phyloP scores from a whole-genome alignment of 35 echinoderm and acorn worm species.

The Patiria miniata region DNA sequence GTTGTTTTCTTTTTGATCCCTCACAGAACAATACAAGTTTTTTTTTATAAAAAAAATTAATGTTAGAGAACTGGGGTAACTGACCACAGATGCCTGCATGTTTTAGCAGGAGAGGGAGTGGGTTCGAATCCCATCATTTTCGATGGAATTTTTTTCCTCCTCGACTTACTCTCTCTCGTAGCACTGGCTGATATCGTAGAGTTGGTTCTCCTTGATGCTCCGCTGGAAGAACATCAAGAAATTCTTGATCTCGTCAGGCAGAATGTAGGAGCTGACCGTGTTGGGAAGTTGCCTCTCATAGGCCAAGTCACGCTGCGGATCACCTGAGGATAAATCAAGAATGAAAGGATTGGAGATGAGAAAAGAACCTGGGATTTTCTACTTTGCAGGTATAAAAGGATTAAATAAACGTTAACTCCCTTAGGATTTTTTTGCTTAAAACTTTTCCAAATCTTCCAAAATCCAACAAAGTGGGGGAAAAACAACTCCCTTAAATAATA shows the following conservation, averaged over 20 bases:
- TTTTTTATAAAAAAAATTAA: no score
- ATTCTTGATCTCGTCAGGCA: slow-evolving; percentile 93
- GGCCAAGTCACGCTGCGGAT: slow-evolving; percentile 81
- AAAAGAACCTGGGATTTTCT: no score
- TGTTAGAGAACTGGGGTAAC: no score
- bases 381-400: background rate
- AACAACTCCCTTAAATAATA: background rate
- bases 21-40: no score
- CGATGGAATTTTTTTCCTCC: no score
- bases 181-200: slow-evolving; percentile 81
- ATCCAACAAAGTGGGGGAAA: background rate
- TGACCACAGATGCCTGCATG: no score
- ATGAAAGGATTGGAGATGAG: background rate
- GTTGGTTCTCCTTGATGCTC: slow-evolving; percentile 76
- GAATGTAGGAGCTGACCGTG: slow-evolving; percentile 61
- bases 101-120: no score
- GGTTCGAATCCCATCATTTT: no score
- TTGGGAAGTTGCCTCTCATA: slow-evolving; percentile 64
- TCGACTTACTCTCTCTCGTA: slow-evolving; percentile 89
- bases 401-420: background rate
- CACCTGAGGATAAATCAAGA: slow-evolving; percentile 22
- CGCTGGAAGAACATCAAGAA: slow-evolving; percentile 87
- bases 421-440: background rate
- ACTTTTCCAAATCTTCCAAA: background rate
- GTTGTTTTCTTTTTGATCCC: no score